Evolutionary conservation across 2,888 invertebrate genomes (phyloP), one percentile per base, ranked within the genome.

Genomic region (Diarsia mendica): DNA sequence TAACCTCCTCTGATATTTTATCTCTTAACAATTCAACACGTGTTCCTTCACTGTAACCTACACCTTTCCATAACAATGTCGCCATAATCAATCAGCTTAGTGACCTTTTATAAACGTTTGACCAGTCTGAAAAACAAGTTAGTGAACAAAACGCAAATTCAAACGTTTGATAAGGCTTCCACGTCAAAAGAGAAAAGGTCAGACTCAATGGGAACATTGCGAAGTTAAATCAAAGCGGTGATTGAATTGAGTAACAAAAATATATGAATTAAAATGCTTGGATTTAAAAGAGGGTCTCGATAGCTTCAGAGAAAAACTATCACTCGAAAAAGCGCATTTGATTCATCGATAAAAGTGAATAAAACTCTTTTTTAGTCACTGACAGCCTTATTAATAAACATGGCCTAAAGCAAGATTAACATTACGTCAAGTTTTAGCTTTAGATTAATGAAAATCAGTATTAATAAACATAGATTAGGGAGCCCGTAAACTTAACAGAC

Each of bases 181-280:
- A 15, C 33, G 6, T 67, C 15, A 64, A 72, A 72, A 60, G 48
- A 48, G 55, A 23, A 72, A 71, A 76, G 55, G 76, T 71, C 70
- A 77, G 18, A 60, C 64, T 63, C 58, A 60, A 81, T 67, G 53
- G 67, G 68, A 84, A 72, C 72, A 71, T 75, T 61, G 23, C 28
- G 13, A 68, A 72, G n/a, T 75, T 72, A 46, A 70, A 79, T 72
- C 63, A 79, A 83, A 80, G 39, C 49, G 5, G 11, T 61, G 65
- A 72, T 70, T 67, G 58, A 61, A 67, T 70, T 39, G 67, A 23
- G n/a, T 46, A 44, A 9, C 65, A 53, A 74, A 74, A 68, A 69
- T 75, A 67, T 67, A 68, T 44, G 13, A 53, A 68, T 68, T 23
- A 66, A 79, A 72, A 33, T 10, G 66, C 55, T 72, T 23, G 33